Evolutionary conservation across 1,140 invertebrate genomes (phyloP), one percentile per base, ranked within the genome.

Genomic region (Drosophila kurseongensis): DNA sequence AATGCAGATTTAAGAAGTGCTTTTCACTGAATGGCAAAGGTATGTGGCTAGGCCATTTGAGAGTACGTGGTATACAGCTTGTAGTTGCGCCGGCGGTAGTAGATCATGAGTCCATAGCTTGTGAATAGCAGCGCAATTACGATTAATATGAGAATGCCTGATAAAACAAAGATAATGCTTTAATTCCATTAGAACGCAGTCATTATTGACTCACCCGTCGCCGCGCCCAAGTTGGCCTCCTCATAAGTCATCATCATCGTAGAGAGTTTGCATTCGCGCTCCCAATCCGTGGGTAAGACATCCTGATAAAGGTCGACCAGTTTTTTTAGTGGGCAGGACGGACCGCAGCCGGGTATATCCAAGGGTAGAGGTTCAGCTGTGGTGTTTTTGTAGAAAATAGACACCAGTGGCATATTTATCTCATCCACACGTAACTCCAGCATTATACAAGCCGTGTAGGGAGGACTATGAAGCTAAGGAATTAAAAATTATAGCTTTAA

Each of bases 361-460:
- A 96, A 80, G 12, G 94, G 78, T 44, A 76, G 72, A n/a, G 94
- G 93, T 41, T 94, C 93, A 1, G 77, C 91, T 2, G 93, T 93
- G 4, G 93, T 92, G 91, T 96, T 96, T 86, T 95, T 95, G 74
- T 95, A 96, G 56, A 93, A 94, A 54, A 96, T 75, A 91, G 96
- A 80, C 1, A 93, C 92, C 38, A 68, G 75, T 0, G 88, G 78
- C 5, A 77, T 75, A 52, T 92, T 84, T 51, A 93, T 58, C 75
- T 92, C 72, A 63, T 93, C 71, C 51, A 88, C 16, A 16, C 79
- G 71, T n/a, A 98, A 91, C 92, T 98, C 97, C 32, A 97, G 91
- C 27, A 97, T 89, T 32, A 98, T 92, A 12, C 94, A 94, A 7
- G 96, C 93, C 6, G 95, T 93, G 79, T 97, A 98, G 0, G 94